Evolutionary conservation across 2,888 invertebrate species (phyloP), one percentile per base, ranked within the genome.

Genomic region (Agapostemon virescens): DNA sequence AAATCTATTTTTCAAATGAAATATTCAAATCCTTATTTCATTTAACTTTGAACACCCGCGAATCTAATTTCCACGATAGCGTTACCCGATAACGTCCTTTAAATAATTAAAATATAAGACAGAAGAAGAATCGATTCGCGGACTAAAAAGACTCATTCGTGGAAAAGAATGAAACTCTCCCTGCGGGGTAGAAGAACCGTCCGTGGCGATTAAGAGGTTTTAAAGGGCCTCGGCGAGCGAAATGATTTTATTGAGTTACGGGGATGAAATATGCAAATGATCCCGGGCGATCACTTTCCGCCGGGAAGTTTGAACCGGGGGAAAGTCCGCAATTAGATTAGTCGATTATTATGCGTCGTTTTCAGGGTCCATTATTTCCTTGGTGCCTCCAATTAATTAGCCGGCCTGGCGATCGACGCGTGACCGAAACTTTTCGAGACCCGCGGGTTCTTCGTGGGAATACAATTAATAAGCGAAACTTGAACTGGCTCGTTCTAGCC

Each of bases 231-330:
- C 49, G 49, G 15, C 52, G 42, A 63, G 42, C 38, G 23, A 52
- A 78, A 79, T 71, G 63, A 74, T 75, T 74, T 67, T 52, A 67
- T 69, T 66, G 73, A 69, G 67, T 77, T 77, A 67, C 69, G 69
- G 52, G 49, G 52, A 61, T 67, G 73, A 76, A 82, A 67, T 82
- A 82, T 81, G 82, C 69, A 77, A 71, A 82, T 82, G 70, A 66
- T 26, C 45, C 33, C 17, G n/a, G 11, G 52, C 69, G 73, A 73
- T 82, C 73, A 74, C 70, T 70, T 75, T 72, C 66, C 63, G 38
- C 49, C n/a, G 45, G 64, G 36, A 74, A 82, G 73, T 82, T 82
- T 71, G 61, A 77, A 36, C 69, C 49, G 38, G 49, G 77, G 13
- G 68, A 38, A 72, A 69, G 52, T 68, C 70, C 33, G 61, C 55